These are phyloP conservation scores for Rhizoglyphus robini DNA, from an alignment of 1,140 invertebrate species.

Conservation along the genomic window DNA sequence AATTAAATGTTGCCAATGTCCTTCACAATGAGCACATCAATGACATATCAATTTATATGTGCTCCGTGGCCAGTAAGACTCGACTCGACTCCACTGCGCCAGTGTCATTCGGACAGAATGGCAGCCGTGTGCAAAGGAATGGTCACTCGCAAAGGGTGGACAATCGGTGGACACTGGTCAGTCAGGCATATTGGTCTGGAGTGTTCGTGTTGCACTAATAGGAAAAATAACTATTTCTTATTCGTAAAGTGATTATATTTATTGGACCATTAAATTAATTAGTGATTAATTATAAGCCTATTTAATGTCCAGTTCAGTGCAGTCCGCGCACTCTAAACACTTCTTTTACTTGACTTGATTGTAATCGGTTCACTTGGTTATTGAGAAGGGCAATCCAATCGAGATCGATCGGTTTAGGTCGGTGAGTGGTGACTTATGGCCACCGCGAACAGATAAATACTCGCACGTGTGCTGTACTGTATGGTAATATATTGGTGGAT, in stretches of 20 bases:
- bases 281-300: neutral
- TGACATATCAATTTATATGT: too few relatives aligned
- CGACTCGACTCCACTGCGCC: neutral
- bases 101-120: neutral
- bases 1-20: too few relatives aligned
- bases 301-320: neutral
- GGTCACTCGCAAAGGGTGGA: neutral
- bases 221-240: too few relatives aligned
- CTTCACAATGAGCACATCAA: too few relatives aligned
- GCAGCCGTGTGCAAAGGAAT: neutral
- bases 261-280: neutral
- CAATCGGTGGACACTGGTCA: too few relatives aligned
- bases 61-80: neutral
- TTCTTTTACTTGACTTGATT: neutral
- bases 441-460: neutral
- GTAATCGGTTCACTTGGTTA: neutral
- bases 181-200: slow-evolving; percentile 1
- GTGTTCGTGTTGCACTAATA: too few relatives aligned
- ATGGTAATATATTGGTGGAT: neutral
- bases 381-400: neutral
- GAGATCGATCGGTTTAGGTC: neutral
- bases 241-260: too few relatives aligned
- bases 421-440: neutral
- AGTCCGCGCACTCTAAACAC: neutral
- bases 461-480: too few relatives aligned